Percentiles rank a stretch among this genome's conserved stretches.
Evolutionary conservation across 1,140 invertebrate genomes (phyloP).

Genomic region (Brachionus rotundiformis): DNA sequence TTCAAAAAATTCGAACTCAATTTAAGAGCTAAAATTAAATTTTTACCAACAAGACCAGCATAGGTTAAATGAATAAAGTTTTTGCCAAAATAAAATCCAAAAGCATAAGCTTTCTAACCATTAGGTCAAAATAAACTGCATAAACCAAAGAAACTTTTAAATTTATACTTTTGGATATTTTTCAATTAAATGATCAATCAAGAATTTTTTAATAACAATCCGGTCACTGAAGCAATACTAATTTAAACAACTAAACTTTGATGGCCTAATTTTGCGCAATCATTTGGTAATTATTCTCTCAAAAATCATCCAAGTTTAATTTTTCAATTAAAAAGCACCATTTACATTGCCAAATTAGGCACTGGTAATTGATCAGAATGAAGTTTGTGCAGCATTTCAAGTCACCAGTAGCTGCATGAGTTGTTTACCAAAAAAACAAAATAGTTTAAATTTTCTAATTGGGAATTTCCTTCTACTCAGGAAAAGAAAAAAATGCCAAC

Average conservation of each 20-base stretch:
- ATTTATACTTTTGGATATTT: too few species aligned
- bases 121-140: too few species aligned
- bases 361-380: neutral
- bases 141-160: too few species aligned
- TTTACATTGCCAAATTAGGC: neutral
- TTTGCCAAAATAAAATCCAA: too few species aligned
- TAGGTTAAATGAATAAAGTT: too few species aligned
- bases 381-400: neutral
- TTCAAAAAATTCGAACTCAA: too few species aligned
- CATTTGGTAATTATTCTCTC: neutral
- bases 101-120: too few species aligned
- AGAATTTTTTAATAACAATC: too few species aligned
- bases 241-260: neutral
- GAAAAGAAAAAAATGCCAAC: neutral
- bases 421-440: constrained; percentile 8
- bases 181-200: too few species aligned
- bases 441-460: constrained; percentile 29
- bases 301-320: neutral
- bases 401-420: neutral
- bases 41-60: too few species aligned
- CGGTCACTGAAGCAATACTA: neutral
- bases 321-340: neutral
- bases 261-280: neutral
- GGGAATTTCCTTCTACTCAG: constrained; percentile 5
- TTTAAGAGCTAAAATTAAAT: too few species aligned